Conservation (phyloP, 2,888 invertebrate species). For the Orchesella flavescens region DNA sequence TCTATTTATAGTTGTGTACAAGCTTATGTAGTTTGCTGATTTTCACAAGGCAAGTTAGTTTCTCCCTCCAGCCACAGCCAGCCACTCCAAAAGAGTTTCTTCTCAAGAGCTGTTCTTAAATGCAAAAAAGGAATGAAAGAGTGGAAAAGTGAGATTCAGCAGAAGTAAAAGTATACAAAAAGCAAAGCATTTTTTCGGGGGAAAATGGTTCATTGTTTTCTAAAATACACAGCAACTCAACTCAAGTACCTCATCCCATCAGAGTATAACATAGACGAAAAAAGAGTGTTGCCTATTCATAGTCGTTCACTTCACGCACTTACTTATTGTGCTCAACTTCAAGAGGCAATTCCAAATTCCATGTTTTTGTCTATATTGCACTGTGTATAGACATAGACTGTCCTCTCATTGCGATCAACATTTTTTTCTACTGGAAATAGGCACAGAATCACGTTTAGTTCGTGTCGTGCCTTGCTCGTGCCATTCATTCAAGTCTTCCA, state of each 20-base stretch:
- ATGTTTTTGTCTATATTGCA: not conserved
- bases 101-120: slow-evolving; percentile 40
- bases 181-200: slow-evolving; percentile 40
- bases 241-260: not conserved
- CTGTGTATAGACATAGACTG: no score
- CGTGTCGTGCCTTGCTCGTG: no score
- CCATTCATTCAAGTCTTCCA: no score
- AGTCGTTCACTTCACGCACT: slow-evolving; percentile 24
- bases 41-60: not conserved
- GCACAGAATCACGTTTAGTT: slow-evolving; percentile 40
- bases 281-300: not conserved
- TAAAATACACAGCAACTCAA: slow-evolving; percentile 18
- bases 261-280: not conserved
- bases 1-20: not conserved
- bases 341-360: slow-evolving; percentile 38
- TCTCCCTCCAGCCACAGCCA: not conserved
- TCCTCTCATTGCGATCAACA: no score
- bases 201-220: slow-evolving; percentile 51
- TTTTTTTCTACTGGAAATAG: slow-evolving; percentile 24
- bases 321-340: not conserved
- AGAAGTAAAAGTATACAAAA: not conserved
- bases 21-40: not conserved
- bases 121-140: slow-evolving; percentile 25
- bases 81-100: slow-evolving; percentile 1
- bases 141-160: slow-evolving; percentile 46